Base-by-base conservation (phyloP, 2,888 invertebrate species). In the Phyllotreta cruciferae region DNA sequence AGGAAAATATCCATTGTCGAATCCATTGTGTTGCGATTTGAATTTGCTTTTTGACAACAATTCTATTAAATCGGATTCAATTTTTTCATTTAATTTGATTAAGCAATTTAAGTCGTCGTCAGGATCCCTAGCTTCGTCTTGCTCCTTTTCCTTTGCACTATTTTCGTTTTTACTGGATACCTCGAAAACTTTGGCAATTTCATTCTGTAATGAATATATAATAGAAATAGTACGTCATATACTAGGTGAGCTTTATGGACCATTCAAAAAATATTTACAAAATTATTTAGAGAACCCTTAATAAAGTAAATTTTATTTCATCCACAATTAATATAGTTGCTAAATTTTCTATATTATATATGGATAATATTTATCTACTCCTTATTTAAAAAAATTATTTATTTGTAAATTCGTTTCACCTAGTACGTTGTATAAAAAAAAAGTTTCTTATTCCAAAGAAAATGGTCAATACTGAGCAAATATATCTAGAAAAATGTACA, bases 101-200 rank as follows among this genome's bases (percentile, higher is more conserved):
- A 74, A 63, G 41, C 73, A 66, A 62, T 71, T 66, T 41, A 72
- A 63, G 10, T 73, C 70, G 37, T 68, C 70, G 37, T 71, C 73
- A 52, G 70, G 73, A 42, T 47, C 54, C 58, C 44, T 56, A 56
- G 11, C 9, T 54, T 47, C 41, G 41, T 63, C 50, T 71, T 62
- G 58, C 47, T 52, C 60, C 58, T 63, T 68, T 45, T 64, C 57
- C 62, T 56, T 50, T 57, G 65, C 64, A 39, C 67, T 41, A 36
- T 62, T 62, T 52, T 70, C 67, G 13, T 67, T 60, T 62, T 64
- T 56, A 64, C 60, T 66, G 38, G 69, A 69, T 62, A 73, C 71
- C 58, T 76, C 75, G 66, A 78, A 74, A 34, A 69, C 72, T 67
- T 72, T 70, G 37, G 71, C 73, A 66, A 77, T 77, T 66, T 77